Evolutionary conservation across 1,140 invertebrate species (phyloP), one percentile per base, ranked within the genome.

Genomic region (Sogatella furcifera): DNA sequence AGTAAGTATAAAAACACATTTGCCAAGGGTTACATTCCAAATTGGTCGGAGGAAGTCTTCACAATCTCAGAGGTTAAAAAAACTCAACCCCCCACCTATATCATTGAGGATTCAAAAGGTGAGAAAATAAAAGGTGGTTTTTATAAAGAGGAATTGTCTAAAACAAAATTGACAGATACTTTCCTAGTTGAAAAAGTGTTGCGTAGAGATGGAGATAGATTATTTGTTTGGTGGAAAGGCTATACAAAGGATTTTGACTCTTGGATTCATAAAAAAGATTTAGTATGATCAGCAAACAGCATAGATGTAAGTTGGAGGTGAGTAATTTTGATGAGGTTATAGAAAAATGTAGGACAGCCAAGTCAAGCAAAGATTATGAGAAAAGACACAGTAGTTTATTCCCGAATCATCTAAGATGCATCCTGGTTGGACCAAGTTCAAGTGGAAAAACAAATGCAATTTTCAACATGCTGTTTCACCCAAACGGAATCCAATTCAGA

Each of bases 391-490:
- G 65, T 11, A 5, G 28, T 28, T 53, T 69, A 14, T 63, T 68
- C 34, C 66, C 69, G 6, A 63, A 65, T 52, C 65, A 19, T 15
- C 62, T 71, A 43, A 38, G 70, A 58, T 63, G 62, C 28, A 52
- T 73, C 17, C 64, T 74, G 53, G 49, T 57, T 4, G 72, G 68
- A 38, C 64, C 69, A n/a, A 69, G 65, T 15, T 66, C 66, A 44
- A 70, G 69, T 60, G 73, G 72, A 8, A 74, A 74, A 68, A 74
- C 70, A 5, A 74, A 73, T 63, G 59, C 67, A 14, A 64, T 73
- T 52, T 28, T 72, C 15, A 59, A 62, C 61, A 44, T 71, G 63
- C 57, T 74, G 49, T 56, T 60, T 57, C 21, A 63, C 58, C 63
- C 62, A n/a, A 70, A 72, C 62, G 72, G 71, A n/a, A 58, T 71